phyloP scores from a whole-genome alignment of 2,797 vertebrate genomes.

The Esox masquinongy region DNA sequence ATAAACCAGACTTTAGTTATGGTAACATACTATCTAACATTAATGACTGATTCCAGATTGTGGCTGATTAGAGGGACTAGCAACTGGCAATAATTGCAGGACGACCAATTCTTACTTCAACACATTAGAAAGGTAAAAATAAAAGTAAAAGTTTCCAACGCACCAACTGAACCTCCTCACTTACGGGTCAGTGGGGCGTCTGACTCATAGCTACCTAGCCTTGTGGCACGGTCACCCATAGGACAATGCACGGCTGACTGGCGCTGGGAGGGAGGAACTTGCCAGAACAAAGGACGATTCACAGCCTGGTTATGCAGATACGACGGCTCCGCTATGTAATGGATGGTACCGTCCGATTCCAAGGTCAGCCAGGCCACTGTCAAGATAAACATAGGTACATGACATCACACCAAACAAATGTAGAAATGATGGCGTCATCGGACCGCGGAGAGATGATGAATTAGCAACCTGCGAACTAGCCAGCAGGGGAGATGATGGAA shows the following conservation, averaged over 20 bases:
- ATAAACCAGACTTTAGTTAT: background rate
- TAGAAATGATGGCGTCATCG: slow-evolving; percentile 4
- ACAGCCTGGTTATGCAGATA: background rate
- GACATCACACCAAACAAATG: background rate
- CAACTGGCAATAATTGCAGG: background rate
- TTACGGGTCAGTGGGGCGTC: background rate
- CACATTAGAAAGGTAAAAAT: background rate
- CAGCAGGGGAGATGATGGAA: slow-evolving; percentile 3
- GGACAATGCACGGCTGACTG: background rate
- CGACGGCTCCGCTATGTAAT: background rate
- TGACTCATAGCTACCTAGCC: background rate
- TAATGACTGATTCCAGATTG: background rate
- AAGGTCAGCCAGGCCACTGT: background rate
- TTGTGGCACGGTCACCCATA: slow-evolving; percentile 1
- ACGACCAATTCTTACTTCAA: background rate
- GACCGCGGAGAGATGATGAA: background rate
- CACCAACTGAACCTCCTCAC: background rate
- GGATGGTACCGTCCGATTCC: slow-evolving; percentile 3
- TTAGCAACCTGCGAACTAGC: background rate
- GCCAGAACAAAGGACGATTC: background rate
- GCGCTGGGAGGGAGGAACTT: background rate
- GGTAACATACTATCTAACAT: background rate
- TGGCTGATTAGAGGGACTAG: background rate
- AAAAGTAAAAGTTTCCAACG: background rate
- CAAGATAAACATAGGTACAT: background rate